Evolutionary conservation across 2,797 vertebrate genomes (phyloP).

Genomic region (Sardinella longiceps): DNA sequence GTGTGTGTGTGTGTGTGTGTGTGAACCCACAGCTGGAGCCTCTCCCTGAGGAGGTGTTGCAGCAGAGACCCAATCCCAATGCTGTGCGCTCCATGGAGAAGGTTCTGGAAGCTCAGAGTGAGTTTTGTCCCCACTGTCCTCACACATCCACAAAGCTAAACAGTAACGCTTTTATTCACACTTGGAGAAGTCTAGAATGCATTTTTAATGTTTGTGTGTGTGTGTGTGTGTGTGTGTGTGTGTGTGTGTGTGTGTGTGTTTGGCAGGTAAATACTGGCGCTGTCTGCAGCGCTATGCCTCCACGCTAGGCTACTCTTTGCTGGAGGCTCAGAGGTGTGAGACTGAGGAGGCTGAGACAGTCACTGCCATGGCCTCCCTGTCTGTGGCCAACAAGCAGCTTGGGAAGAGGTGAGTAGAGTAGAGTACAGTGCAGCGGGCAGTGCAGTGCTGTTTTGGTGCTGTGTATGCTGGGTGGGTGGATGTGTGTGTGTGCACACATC

Average conservation of each 20-base stretch:
- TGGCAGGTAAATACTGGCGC: constrained; percentile 91
- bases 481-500: background rate
- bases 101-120: constrained; percentile 90
- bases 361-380: constrained; percentile 95
- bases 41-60: constrained; percentile 87
- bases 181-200: background rate
- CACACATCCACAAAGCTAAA: background rate
- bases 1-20: constrained; percentile 36
- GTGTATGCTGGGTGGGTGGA: background rate
- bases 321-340: constrained; percentile 88
- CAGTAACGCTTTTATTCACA: background rate
- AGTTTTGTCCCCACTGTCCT: constrained; percentile 62
- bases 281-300: constrained; percentile 84
- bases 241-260: constrained; percentile 28
- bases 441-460: background rate
- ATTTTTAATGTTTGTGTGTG: background rate
- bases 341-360: constrained; percentile 93
- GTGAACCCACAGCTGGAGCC: constrained; percentile 83
- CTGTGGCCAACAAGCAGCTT: constrained; percentile 87
- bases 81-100: constrained; percentile 93
- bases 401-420: constrained; percentile 88
- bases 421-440: too few relatives aligned
- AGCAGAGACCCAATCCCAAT: constrained; percentile 89
- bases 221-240: constrained; percentile 4
- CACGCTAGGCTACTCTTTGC: constrained; percentile 84